phyloP scores from a whole-genome alignment of 1,140 invertebrate species.

The Gryon sp. region DNA sequence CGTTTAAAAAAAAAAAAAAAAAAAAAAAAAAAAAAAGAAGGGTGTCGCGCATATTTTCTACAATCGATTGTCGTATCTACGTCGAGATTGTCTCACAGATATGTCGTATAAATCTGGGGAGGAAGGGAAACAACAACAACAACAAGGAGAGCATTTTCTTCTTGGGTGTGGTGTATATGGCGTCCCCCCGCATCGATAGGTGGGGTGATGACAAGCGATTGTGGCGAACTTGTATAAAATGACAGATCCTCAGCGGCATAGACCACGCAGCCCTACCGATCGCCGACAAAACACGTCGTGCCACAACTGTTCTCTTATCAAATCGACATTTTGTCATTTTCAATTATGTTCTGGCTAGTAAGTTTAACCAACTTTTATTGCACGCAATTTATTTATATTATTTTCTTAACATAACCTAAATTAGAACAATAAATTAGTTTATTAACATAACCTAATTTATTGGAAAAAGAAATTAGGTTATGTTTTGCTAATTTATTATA shows the following conservation, averaged over 20 bases:
- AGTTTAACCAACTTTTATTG: constrained; percentile 17
- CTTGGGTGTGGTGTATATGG: constrained; percentile 72
- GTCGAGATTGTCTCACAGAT: constrained; percentile 58
- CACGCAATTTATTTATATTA: too few species aligned
- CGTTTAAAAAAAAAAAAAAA: too few species aligned
- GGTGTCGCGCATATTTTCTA: constrained; percentile 53
- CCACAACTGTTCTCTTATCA: neutral
- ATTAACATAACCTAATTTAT: too few species aligned
- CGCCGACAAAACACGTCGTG: constrained; percentile 47
- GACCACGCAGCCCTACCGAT: constrained; percentile 67
- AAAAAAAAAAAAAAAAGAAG: constrained; percentile 48
- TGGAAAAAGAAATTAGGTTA: too few species aligned
- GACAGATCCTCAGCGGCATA: constrained; percentile 67
- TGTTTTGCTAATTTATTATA: too few species aligned
- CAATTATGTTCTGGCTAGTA: constrained; percentile 30
- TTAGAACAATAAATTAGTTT: too few species aligned
- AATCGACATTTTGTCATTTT: constrained; percentile 8
- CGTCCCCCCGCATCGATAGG: constrained; percentile 61
- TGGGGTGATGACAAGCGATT: constrained; percentile 70
- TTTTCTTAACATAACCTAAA: too few species aligned
- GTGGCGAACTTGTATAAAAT: constrained; percentile 77
- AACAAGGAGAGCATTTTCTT: constrained; percentile 72
- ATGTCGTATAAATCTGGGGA: constrained; percentile 37
- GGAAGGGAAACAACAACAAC: constrained; percentile 48
- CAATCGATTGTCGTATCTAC: constrained; percentile 51